Conservation (phyloP, 2,113 vertebrate genomes). For the Oncorhynchus tshawytscha region DNA sequence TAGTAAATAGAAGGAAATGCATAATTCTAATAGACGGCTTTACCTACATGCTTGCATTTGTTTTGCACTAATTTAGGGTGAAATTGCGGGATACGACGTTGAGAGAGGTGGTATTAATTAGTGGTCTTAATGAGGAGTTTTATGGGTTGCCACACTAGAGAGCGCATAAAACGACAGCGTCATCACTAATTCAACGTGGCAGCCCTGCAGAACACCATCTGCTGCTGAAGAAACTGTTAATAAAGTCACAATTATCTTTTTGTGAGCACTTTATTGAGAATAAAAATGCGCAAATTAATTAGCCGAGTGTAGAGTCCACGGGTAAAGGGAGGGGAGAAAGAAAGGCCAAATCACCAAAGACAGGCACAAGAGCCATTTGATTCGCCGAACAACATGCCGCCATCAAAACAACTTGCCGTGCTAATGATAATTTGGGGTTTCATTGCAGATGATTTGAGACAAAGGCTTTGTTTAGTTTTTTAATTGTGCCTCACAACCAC, state of each 20-base stretch:
- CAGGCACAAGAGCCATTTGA: constrained; percentile 44
- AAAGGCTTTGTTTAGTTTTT: constrained; percentile 62
- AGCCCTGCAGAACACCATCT: constrained; percentile 95
- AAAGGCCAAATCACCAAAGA: constrained; percentile 44
- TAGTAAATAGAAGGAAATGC: constrained; percentile 46
- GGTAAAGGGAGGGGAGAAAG: constrained; percentile 19
- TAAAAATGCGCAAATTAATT: constrained; percentile 97
- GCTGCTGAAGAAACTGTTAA: constrained; percentile 96
- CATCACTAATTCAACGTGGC: constrained; percentile 98
- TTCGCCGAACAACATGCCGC: constrained; percentile 46
- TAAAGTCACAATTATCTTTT: constrained; percentile 99
- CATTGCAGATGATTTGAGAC: constrained; percentile 63
- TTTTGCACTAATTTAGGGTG: constrained; percentile 54
- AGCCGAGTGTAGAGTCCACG: constrained; percentile 77
- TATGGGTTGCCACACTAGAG: constrained; percentile 75
- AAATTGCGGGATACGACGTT: constrained; percentile 55
- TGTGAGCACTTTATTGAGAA: constrained; percentile 97
- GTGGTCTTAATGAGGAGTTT: constrained; percentile 76
- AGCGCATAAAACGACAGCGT: constrained; percentile 85
- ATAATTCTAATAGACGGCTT: constrained; percentile 32
- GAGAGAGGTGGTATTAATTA: constrained; percentile 75
- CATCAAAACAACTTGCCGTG: constrained; percentile 55
- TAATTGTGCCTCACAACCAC: constrained; percentile 62
- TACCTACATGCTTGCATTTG: constrained; percentile 62
- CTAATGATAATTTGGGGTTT: constrained; percentile 73